A percentile compares a stretch with the other conserved stretches of the same genome.
Evolutionary conservation across 2,888 invertebrate genomes (phyloP).

Genomic region (Capitulum mitella): DNA sequence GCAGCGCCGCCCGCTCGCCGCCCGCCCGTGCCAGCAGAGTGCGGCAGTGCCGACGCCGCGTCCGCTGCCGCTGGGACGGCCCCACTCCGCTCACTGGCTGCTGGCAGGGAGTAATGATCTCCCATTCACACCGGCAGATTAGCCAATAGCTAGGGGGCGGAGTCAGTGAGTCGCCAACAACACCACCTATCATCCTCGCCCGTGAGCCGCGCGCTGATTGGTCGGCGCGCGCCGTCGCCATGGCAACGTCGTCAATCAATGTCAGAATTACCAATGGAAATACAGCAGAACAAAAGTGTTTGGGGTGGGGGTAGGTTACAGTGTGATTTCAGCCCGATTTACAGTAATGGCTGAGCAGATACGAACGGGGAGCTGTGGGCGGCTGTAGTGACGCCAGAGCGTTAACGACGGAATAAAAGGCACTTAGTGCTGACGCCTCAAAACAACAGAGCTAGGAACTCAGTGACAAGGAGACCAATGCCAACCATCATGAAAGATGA

Average conservation of each 20-base stretch:
- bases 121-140: conserved; percentile 21
- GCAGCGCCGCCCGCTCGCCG: too few species aligned
- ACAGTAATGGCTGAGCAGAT: not conserved
- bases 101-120: not conserved
- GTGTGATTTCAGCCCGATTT: conserved; percentile 11
- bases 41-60: conserved; percentile 30
- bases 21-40: conserved; percentile 29
- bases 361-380: not conserved
- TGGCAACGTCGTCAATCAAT: conserved; percentile 36
- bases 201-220: conserved; percentile 19
- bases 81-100: conserved; percentile 29
- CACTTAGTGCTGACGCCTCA: too few species aligned
- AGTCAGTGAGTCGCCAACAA: conserved; percentile 9
- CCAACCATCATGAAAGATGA: too few species aligned
- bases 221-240: conserved; percentile 32
- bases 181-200: conserved; percentile 24
- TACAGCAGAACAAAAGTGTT: conserved; percentile 18
- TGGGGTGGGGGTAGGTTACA: conserved; percentile 17
- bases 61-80: conserved; percentile 27
- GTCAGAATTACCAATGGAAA: conserved; percentile 25
- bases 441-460: too few species aligned
- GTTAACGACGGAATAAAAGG: too few species aligned
- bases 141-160: conserved; percentile 22
- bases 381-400: too few species aligned
- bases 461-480: too few species aligned